Percentiles rank a stretch among this genome's conserved stretches.
phyloP scores from a whole-genome alignment of 2,113 vertebrate species.

The Neodon shergylaensis region DNA sequence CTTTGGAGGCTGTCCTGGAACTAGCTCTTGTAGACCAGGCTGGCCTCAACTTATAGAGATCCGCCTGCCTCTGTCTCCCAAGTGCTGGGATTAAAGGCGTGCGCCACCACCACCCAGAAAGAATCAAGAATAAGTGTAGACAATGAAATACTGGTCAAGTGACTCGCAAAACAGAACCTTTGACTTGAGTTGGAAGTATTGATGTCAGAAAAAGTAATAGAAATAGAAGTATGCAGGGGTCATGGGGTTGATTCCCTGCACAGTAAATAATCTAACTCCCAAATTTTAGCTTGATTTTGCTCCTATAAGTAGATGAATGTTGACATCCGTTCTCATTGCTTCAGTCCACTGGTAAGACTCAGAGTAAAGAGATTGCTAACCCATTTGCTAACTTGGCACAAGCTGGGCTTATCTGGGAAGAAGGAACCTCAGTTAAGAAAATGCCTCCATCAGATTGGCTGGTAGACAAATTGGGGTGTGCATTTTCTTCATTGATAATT shows the following conservation, averaged over 20 bases:
- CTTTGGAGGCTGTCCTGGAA: no score
- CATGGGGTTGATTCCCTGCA: neutral
- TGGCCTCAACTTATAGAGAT: no score
- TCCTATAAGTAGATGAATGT: neutral
- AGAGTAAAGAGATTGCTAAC: slow-evolving; percentile 9
- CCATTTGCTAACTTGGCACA: neutral
- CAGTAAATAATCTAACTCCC: neutral
- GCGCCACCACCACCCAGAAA: no score
- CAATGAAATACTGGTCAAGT: neutral
- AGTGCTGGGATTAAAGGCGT: no score
- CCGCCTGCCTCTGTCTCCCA: no score
- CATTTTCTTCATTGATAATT: neutral
- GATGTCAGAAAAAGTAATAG: neutral
- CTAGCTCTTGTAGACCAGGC: no score
- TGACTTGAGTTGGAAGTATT: neutral
- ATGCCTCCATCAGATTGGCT: neutral
- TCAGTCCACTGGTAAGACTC: slow-evolving; percentile 8
- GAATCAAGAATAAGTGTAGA: slow-evolving; percentile 41
- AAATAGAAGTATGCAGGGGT: neutral
- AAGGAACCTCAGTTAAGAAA: neutral
- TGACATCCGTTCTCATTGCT: slow-evolving; percentile 16
- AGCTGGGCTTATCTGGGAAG: neutral
- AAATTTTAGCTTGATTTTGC: slow-evolving; percentile 50
- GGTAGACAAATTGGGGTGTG: neutral
- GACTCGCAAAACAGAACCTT: neutral